Percentiles rank a stretch among this genome's conserved stretches.
phyloP scores from a whole-genome alignment of 1,140 invertebrate genomes.

The Periplaneta americana region DNA sequence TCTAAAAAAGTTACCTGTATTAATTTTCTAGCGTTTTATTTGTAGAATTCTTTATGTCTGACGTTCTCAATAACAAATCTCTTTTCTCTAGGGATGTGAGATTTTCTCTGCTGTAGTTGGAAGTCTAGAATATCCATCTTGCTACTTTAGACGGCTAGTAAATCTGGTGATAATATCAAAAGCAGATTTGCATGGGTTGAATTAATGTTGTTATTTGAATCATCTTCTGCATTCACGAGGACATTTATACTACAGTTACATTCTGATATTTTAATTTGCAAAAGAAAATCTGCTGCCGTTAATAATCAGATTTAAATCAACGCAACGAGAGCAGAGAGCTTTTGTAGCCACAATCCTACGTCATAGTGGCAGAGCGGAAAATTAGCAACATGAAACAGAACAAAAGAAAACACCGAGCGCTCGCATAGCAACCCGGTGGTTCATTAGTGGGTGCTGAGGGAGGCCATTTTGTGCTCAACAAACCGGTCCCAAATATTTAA shows the following conservation, averaged over 20 bases:
- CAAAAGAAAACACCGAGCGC: neutral
- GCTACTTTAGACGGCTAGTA: neutral
- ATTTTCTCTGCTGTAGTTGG: too few species aligned
- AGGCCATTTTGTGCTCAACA: neutral
- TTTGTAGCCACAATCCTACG: neutral
- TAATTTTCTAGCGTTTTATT: too few species aligned
- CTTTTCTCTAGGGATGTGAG: too few species aligned
- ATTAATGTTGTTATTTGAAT: neutral
- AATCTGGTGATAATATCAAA: neutral
- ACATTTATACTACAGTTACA: neutral
- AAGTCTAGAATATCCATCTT: too few species aligned
- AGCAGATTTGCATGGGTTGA: neutral
- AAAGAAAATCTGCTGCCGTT: neutral
- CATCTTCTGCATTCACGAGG: neutral
- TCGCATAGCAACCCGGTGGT: neutral
- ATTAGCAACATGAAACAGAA: neutral
- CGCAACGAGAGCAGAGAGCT: neutral
- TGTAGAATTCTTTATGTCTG: too few species aligned
- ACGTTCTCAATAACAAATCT: too few species aligned
- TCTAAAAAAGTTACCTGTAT: too few species aligned
- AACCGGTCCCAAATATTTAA: neutral
- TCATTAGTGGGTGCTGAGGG: neutral
- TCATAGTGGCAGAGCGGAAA: neutral
- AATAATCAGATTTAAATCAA: neutral
- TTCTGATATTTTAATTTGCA: neutral